Conservation (phyloP, 2,113 vertebrate species). For the Danio rerio region DNA sequence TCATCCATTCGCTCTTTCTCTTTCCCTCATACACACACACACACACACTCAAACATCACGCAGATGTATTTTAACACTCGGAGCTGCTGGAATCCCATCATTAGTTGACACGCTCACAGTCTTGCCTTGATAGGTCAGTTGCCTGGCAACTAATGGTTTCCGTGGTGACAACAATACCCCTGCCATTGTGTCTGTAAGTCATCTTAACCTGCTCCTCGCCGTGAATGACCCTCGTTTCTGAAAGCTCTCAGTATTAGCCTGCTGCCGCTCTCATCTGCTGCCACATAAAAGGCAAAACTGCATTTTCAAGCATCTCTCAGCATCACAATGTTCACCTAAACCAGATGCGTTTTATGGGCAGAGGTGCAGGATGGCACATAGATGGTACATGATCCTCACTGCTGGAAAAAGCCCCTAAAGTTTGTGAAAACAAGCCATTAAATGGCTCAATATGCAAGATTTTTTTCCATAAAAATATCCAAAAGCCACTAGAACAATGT, state of each 20-base stretch:
- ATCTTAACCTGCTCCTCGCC: slow-evolving; percentile 44
- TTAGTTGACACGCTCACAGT: slow-evolving; percentile 83
- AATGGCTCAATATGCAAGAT: too few relatives aligned
- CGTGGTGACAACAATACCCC: slow-evolving; percentile 82
- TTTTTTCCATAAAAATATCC: too few relatives aligned
- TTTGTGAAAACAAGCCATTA: too few relatives aligned
- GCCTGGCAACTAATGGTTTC: slow-evolving; percentile 94
- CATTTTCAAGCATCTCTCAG: slow-evolving; percentile 5
- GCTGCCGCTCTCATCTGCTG: background rate
- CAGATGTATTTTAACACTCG: slow-evolving; percentile 71
- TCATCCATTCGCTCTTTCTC: slow-evolving; percentile 33
- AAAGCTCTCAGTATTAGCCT: background rate
- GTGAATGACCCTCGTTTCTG: background rate
- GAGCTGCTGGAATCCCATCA: slow-evolving; percentile 80
- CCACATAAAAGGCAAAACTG: slow-evolving; percentile 12
- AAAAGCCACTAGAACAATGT: too few relatives aligned
- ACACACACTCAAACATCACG: slow-evolving; percentile 28
- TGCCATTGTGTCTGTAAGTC: slow-evolving; percentile 76
- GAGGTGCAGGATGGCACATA: background rate
- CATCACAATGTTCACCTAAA: background rate
- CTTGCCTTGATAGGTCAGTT: slow-evolving; percentile 83
- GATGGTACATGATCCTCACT: background rate
- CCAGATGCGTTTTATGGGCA: background rate
- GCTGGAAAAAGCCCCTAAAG: background rate
- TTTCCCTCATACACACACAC: slow-evolving; percentile 5